These are phyloP conservation scores for Synergus umbraculus DNA, from an alignment of 2,888 invertebrate genomes.

Conservation along the genomic window DNA sequence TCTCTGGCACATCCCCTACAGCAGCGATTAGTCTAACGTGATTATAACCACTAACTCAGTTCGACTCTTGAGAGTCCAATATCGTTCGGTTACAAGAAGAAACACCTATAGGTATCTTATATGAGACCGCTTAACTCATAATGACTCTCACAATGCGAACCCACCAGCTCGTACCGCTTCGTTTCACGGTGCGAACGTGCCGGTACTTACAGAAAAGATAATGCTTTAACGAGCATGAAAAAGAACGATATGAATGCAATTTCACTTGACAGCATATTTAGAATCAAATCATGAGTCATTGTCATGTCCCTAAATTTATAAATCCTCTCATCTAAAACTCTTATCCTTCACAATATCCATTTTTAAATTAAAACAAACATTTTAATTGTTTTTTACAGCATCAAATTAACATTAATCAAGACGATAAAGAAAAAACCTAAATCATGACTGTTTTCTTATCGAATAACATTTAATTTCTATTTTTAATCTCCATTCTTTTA, in stretches of 20 bases:
- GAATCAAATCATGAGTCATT: background rate
- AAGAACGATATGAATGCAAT: slow-evolving; percentile 17
- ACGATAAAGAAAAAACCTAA: background rate
- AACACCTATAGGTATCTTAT: slow-evolving; percentile 45
- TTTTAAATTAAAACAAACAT: background rate
- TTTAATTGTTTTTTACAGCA: background rate
- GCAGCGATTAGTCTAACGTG: slow-evolving; percentile 72
- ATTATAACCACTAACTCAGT: slow-evolving; percentile 72
- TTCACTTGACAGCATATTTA: slow-evolving; percentile 17
- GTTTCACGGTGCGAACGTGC: slow-evolving; percentile 57
- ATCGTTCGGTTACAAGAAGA: slow-evolving; percentile 51
- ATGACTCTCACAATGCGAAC: slow-evolving; percentile 56
- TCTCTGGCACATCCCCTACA: slow-evolving; percentile 61
- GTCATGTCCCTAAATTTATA: background rate
- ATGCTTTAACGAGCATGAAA: slow-evolving; percentile 18
- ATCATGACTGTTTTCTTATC: background rate
- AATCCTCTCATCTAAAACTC: background rate
- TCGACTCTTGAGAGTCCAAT: slow-evolving; percentile 50
- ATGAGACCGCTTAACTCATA: slow-evolving; percentile 56
- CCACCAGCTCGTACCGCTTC: slow-evolving; percentile 44
- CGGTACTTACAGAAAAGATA: slow-evolving; percentile 44
- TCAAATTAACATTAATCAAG: background rate
- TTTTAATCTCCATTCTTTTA: background rate
- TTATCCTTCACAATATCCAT: background rate
- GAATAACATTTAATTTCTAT: background rate